Conservation (phyloP, 2,797 vertebrate species). For the Falco berigora region DNA sequence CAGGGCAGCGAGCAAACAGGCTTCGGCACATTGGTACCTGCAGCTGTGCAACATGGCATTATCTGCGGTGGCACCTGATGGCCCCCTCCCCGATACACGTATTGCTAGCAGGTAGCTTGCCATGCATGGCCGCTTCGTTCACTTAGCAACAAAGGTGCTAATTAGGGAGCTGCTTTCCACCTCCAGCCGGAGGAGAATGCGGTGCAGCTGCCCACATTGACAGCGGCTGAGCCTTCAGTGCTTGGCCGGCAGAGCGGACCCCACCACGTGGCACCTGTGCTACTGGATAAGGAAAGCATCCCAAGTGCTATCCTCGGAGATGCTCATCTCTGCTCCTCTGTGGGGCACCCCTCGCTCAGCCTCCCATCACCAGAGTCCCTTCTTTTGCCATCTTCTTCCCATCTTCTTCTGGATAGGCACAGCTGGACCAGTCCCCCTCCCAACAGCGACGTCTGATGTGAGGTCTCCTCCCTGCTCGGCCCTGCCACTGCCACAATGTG, state of each 20-base stretch:
- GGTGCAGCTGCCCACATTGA: fast-evolving
- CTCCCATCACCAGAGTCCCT: no score
- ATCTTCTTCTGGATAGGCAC: neutral
- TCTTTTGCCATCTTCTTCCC: neutral
- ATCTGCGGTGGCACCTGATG: neutral
- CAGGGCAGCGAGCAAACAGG: neutral
- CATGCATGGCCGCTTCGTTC: slow-evolving; percentile 69
- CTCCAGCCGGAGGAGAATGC: neutral
- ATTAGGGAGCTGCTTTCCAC: slow-evolving; percentile 63
- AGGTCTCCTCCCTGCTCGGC: neutral
- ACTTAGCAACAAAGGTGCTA: slow-evolving; percentile 80
- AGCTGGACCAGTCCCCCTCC: neutral
- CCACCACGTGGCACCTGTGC: fast-evolving
- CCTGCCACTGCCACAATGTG: no score
- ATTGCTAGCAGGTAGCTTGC: slow-evolving; percentile 64
- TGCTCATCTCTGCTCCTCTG: neutral
- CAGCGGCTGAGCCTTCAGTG: fast-evolving
- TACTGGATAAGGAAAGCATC: neutral
- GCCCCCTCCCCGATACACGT: slow-evolving; percentile 53
- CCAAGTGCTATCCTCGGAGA: neutral
- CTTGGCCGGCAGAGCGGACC: neutral
- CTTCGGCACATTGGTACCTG: neutral
- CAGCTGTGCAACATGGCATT: neutral
- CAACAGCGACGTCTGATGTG: fast-evolving
- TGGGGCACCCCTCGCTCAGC: neutral